Conservation (phyloP, 2,113 vertebrate species). For the Cottus gobio region DNA sequence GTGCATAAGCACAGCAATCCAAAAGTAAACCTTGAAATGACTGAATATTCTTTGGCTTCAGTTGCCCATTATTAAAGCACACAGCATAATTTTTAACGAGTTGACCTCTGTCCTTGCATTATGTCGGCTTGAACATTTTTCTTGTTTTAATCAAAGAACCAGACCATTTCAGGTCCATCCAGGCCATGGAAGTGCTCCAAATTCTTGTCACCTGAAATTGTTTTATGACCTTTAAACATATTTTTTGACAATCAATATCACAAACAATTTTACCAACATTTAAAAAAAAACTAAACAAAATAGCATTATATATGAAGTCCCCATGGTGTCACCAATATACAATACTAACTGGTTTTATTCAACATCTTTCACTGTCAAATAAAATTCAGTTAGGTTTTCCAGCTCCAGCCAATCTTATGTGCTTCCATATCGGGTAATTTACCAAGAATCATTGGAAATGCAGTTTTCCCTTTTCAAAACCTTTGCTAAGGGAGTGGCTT, state of each 20-base stretch:
- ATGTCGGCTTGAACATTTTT: too few relatives aligned
- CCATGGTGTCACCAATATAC: not conserved
- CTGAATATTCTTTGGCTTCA: too few relatives aligned
- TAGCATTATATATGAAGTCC: not conserved
- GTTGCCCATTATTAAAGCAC: too few relatives aligned
- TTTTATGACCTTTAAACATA: not conserved
- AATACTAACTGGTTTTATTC: not conserved
- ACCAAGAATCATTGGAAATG: constrained; percentile 44
- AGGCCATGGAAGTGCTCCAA: not conserved
- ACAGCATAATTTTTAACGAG: too few relatives aligned
- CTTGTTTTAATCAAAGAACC: too few relatives aligned
- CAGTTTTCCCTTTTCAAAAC: constrained; percentile 18
- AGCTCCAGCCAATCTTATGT: constrained; percentile 18
- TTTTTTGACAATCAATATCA: not conserved
- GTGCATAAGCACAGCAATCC: too few relatives aligned
- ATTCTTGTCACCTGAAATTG: too few relatives aligned
- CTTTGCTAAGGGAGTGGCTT: constrained; percentile 43
- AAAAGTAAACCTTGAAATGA: too few relatives aligned
- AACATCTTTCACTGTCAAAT: not conserved
- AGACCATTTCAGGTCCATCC: not conserved
- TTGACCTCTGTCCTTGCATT: too few relatives aligned
- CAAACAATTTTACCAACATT: not conserved
- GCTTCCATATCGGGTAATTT: not conserved
- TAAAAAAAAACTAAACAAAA: not conserved
- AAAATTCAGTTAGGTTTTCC: not conserved